These are phyloP conservation scores for Hyposoter didymator DNA, from an alignment of 2,888 invertebrate genomes.

Conservation along the genomic window DNA sequence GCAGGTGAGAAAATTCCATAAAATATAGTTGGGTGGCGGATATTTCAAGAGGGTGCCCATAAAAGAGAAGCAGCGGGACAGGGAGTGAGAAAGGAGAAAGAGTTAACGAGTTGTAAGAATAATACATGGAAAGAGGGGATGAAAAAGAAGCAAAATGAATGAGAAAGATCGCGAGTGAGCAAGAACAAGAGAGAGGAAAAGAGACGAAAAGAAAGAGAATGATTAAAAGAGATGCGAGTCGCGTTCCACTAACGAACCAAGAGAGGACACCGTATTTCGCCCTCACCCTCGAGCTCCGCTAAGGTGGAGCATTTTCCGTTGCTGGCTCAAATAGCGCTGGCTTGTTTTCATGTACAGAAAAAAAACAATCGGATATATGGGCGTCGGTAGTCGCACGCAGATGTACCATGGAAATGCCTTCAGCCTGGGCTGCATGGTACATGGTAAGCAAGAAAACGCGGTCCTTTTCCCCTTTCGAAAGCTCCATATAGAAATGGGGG, in stretches of 20 bases:
- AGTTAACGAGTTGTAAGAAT: not conserved
- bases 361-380: constrained; percentile 5
- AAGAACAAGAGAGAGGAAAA: not conserved
- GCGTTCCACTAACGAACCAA: constrained; percentile 57
- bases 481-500: not conserved
- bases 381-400: not conserved
- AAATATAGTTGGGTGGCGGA: constrained; percentile 34
- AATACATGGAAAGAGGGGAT: not conserved
- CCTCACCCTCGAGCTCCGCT: constrained; percentile 15
- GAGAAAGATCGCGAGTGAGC: constrained; percentile 23
- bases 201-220: not conserved
- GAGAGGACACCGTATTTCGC: constrained; percentile 34
- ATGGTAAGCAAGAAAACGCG: constrained; percentile 7
- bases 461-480: not conserved
- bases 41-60: not conserved
- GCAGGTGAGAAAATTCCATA: constrained; percentile 48
- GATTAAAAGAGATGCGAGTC: constrained; percentile 13
- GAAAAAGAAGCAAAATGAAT: not conserved
- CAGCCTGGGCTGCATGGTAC: not conserved
- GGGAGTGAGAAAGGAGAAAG: not conserved
- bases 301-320: constrained; percentile 45
- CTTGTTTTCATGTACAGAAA: constrained; percentile 10
- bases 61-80: constrained; percentile 3
- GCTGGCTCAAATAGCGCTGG: constrained; percentile 34
- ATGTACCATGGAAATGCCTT: constrained; percentile 11